Base-by-base conservation (phyloP, 2,113 vertebrate genomes). In the Strigops habroptila region DNA sequence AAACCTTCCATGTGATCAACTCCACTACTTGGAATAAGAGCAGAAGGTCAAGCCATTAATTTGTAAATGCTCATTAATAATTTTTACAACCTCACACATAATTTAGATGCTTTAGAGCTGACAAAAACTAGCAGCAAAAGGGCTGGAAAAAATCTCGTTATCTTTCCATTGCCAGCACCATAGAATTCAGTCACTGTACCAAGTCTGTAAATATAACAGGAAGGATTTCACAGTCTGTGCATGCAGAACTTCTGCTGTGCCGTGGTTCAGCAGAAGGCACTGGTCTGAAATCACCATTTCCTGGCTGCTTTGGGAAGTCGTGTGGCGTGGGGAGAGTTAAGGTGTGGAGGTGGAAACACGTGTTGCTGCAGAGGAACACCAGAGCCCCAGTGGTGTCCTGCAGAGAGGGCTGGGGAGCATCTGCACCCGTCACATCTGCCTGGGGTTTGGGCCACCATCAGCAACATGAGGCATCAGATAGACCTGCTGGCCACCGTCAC, bases 401-500 rank as follows among this genome's bases (percentile, higher is more conserved):
- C n/a, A 16, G 57, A 60, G 67, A 37, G n/a, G 13, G 4, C 2
- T 46, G 51, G 33, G 3, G 60, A 70, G 14, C 76, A 27, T 49
- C 57, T 30, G 9, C 7, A 1, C 43, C 18, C 62, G 1, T 16
- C 11, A 2, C 51, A 19, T n/a, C 30, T 25, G 19, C 2, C 48
- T 12, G 1, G 19, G 35, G 2, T 39, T 60, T 33, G 33, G 25
- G 43, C 57, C 39, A 9, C 28, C 6, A 13, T 3, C 21, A 4
- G 69, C 81, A 94, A 2, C 69, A 98, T 99, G 99, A 92, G 96
- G 44, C 97, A 98, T 3, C 97, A 99, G 18, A 60, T 97, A 18
- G 98, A 98, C 28, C 92, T 96, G 51, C 95, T 99, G 46, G 98
- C 98, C 18, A 90, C 96, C 0, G 98, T 99, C 43, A 99, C 98